phyloP scores from a whole-genome alignment of 2,113 vertebrate genomes.

The Catharus fuscescens region DNA sequence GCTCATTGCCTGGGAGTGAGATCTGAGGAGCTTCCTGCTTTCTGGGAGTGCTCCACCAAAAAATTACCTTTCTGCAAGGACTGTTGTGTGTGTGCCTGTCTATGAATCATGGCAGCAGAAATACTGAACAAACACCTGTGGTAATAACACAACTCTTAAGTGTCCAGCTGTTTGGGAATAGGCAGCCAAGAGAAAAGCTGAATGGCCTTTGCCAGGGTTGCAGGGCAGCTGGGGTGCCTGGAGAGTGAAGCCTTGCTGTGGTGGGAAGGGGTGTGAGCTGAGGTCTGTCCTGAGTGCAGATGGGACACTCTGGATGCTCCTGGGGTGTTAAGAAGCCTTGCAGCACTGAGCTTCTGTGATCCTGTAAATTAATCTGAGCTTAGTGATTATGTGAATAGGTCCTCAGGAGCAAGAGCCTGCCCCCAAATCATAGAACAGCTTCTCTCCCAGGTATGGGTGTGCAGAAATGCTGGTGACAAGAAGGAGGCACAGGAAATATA shows the following conservation, averaged over 20 bases:
- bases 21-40: background rate
- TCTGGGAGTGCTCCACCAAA: background rate
- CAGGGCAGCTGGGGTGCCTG: background rate
- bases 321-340: background rate
- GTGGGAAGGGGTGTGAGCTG: background rate
- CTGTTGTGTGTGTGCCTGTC: fast-evolving
- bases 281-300: background rate
- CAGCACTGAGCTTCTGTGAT: background rate
- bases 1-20: background rate
- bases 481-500: background rate
- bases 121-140: background rate
- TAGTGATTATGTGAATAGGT: background rate
- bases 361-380: background rate
- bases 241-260: background rate
- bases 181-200: background rate
- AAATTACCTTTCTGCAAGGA: background rate
- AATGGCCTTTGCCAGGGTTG: background rate
- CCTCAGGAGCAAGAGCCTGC: background rate
- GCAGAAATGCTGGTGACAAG: background rate
- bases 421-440: background rate
- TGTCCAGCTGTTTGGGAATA: background rate
- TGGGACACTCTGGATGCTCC: background rate
- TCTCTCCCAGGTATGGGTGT: background rate
- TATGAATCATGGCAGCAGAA: background rate
- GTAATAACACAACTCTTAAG: background rate